Evolutionary conservation across 2,888 invertebrate species (phyloP).

Genomic region (Steinernema scapterisci): DNA sequence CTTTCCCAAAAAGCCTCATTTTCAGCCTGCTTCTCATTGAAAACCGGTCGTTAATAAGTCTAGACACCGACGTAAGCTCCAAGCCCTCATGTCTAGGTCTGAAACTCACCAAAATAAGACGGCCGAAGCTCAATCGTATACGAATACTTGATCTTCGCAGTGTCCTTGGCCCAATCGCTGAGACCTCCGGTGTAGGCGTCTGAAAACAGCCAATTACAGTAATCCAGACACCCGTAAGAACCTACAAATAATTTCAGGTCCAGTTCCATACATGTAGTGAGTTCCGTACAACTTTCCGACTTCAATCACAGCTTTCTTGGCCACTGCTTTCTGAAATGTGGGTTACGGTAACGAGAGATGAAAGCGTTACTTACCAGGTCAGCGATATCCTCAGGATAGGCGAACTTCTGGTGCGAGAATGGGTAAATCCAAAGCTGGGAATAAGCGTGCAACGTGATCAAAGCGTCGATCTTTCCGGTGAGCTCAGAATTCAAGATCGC

Average conservation of each 20-base stretch:
- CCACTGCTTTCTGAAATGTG: slow-evolving; percentile 60
- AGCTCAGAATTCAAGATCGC: slow-evolving; percentile 53
- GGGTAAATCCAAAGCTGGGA: slow-evolving; percentile 66
- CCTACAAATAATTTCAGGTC: slow-evolving; percentile 66
- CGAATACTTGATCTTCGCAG: slow-evolving; percentile 62
- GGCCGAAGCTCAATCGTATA: slow-evolving; percentile 65
- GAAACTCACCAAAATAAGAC: slow-evolving; percentile 53
- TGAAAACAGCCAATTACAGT: slow-evolving; percentile 41
- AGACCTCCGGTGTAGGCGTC: slow-evolving; percentile 66
- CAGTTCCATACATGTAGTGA: slow-evolving; percentile 62
- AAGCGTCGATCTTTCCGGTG: slow-evolving; percentile 55
- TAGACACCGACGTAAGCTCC: too few relatives aligned
- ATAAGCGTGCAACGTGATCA: slow-evolving; percentile 65
- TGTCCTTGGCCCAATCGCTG: slow-evolving; percentile 66
- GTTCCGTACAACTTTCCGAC: slow-evolving; percentile 64
- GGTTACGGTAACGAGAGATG: background rate
- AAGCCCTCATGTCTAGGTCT: too few relatives aligned
- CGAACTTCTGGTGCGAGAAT: slow-evolving; percentile 59
- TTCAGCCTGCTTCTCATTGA: too few relatives aligned
- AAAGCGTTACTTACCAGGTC: slow-evolving; percentile 53
- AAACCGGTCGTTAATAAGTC: too few relatives aligned
- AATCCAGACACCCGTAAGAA: background rate
- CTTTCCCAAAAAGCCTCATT: too few relatives aligned
- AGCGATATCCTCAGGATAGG: slow-evolving; percentile 62
- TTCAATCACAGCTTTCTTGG: slow-evolving; percentile 57